Base-by-base conservation (phyloP, 2,797 vertebrate genomes). In the Avahi laniger region DNA sequence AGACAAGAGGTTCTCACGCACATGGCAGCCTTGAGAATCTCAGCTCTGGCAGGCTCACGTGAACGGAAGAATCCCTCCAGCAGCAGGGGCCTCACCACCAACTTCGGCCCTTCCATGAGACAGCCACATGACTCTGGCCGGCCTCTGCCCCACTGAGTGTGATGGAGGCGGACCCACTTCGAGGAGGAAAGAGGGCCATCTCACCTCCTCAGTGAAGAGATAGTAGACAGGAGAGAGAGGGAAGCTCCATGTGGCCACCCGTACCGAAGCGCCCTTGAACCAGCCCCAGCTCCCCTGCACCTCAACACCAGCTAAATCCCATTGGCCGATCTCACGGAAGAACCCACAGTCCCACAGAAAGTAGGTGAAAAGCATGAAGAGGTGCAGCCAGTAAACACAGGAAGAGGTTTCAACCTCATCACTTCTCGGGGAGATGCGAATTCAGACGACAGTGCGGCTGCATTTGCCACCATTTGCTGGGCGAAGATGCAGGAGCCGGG, bases 241-340 rank as follows among this genome's bases (percentile, higher is more conserved):
- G 80, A 87, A 50, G 28, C 43, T 46, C 50, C 54, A 17, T 0
- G 9, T 1, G 6, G 43, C 28, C 76, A 30, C 43, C 35, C 65
- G 17, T 12, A 26, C 46, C 0, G 12, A 41, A 50, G 41, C 12
- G 7, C 85, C 33, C 43, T 20, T 41, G 59, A 67, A 0, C 22
- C 75, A 78, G 30, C 48, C 33, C 59, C 22, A 2, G 28, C 11
- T 61, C 63, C 52, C 72, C 15, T 18, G 24, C 2, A 4, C 54
- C 8, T 12, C 2, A 4, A 75, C 13, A 4, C 13, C 2, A 26
- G 26, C 6, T 28, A 3, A 38, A 54, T 18, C 22, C 2, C 0
- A 6, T 14, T 6, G 30, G 20, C 38, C 48, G 17, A 12, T 18
- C 43, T 48, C 14, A 70, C 4, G 28, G 61, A 67, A 76, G 33